Conservation (phyloP, 2,888 invertebrate genomes). For the Bimastos eiseni region DNA sequence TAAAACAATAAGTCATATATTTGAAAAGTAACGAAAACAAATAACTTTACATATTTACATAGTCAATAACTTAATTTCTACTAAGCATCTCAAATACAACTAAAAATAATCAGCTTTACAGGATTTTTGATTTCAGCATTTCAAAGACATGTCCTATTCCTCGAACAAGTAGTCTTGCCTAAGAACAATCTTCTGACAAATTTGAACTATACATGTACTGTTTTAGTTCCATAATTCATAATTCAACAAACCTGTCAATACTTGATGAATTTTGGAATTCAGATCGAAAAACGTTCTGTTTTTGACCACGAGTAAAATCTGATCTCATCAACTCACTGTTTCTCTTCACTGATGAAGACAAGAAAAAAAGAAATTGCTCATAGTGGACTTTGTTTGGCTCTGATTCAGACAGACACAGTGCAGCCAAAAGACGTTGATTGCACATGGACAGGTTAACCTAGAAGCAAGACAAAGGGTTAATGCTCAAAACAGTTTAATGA, state of each 20-base stretch:
- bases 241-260: background rate
- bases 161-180: background rate
- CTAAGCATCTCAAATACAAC: background rate
- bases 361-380: slow-evolving; percentile 54
- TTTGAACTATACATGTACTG: background rate
- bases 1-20: background rate
- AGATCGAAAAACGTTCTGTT: background rate
- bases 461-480: background rate
- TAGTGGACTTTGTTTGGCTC: slow-evolving; percentile 49
- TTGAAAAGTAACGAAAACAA: background rate
- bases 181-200: background rate
- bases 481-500: too few relatives aligned
- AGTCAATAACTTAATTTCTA: background rate
- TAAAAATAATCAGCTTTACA: background rate
- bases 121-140: background rate
- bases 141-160: background rate
- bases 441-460: slow-evolving; percentile 49
- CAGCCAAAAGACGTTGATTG: slow-evolving; percentile 49
- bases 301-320: background rate
- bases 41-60: background rate
- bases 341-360: slow-evolving; percentile 41
- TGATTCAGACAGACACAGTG: slow-evolving; percentile 50
- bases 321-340: background rate
- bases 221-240: background rate
- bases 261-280: background rate